Evolutionary conservation across 2,888 invertebrate genomes (phyloP).

Genomic region (Xestia sexstrigata): DNA sequence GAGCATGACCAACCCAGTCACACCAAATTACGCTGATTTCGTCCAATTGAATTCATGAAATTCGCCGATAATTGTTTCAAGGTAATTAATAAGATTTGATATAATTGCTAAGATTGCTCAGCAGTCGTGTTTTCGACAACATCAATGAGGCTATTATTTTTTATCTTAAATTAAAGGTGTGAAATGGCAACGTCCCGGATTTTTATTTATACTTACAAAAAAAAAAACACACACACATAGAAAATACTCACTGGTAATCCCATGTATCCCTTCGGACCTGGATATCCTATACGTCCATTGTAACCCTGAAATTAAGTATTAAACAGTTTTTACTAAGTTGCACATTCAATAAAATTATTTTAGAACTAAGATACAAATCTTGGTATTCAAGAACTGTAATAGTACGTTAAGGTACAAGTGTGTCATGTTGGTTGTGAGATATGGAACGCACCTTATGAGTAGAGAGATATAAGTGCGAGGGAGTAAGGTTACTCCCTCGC

Average conservation of each 20-base stretch:
- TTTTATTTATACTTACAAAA: neutral
- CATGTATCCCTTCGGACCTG: neutral
- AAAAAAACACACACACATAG: neutral
- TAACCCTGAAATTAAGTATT: conserved; percentile 3
- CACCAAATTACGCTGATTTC: neutral
- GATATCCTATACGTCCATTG: neutral
- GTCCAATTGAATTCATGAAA: neutral
- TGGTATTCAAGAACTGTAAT: neutral
- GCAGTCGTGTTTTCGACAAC: neutral
- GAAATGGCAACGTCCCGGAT: neutral
- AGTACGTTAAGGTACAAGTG: too few relatives aligned
- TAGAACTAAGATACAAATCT: neutral
- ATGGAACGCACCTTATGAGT: too few relatives aligned
- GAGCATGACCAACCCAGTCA: too few relatives aligned
- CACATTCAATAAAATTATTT: neutral
- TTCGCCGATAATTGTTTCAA: neutral
- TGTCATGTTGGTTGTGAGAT: too few relatives aligned
- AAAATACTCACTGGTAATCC: neutral
- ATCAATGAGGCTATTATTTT: neutral
- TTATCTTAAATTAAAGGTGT: neutral
- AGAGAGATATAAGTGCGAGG: too few relatives aligned
- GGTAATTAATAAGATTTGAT: too few relatives aligned
- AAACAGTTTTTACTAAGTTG: neutral
- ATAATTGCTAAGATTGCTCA: neutral
- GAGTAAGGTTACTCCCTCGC: too few relatives aligned